Evolutionary conservation across 1,140 invertebrate genomes (phyloP).

Genomic region (Dinothrombium tinctorium): DNA sequence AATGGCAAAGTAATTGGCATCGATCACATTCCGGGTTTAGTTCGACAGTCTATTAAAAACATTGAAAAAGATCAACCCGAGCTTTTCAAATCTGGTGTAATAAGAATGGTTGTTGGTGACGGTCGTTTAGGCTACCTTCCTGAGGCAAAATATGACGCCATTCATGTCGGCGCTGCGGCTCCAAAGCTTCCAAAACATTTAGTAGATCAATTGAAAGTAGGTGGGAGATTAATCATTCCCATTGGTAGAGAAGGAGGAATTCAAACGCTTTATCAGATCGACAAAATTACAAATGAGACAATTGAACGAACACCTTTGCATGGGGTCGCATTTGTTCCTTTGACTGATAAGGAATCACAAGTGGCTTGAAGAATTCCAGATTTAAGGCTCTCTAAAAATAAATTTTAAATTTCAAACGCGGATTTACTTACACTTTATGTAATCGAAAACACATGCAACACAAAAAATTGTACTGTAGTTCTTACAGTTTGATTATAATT

Average conservation of each 20-base stretch:
- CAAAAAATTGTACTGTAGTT: too few relatives aligned
- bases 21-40: slow-evolving; percentile 70
- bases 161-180: slow-evolving; percentile 58
- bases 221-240: slow-evolving; percentile 72
- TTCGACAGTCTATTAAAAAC: slow-evolving; percentile 45
- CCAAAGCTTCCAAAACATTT: slow-evolving; percentile 24
- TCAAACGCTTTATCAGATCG: slow-evolving; percentile 61
- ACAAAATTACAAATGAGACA: slow-evolving; percentile 56
- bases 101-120: slow-evolving; percentile 42
- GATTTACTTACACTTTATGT: too few relatives aligned
- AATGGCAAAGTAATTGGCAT: slow-evolving; percentile 58
- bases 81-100: not conserved
- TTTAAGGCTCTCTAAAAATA: too few relatives aligned
- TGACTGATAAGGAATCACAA: too few relatives aligned
- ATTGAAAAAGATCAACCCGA: slow-evolving; percentile 45
- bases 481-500: too few relatives aligned
- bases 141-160: slow-evolving; percentile 60
- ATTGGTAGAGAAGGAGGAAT: slow-evolving; percentile 56
- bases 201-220: slow-evolving; percentile 43
- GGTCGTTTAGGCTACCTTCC: slow-evolving; percentile 45
- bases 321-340: slow-evolving; percentile 86
- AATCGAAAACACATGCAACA: too few relatives aligned
- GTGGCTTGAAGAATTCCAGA: too few relatives aligned
- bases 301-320: slow-evolving; percentile 47
- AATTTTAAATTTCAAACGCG: too few relatives aligned